Percentiles rank a stretch among this genome's conserved stretches.
These are phyloP conservation scores for Exocentrus adspersus DNA, from an alignment of 2,888 invertebrate species.

Conservation along the genomic window DNA sequence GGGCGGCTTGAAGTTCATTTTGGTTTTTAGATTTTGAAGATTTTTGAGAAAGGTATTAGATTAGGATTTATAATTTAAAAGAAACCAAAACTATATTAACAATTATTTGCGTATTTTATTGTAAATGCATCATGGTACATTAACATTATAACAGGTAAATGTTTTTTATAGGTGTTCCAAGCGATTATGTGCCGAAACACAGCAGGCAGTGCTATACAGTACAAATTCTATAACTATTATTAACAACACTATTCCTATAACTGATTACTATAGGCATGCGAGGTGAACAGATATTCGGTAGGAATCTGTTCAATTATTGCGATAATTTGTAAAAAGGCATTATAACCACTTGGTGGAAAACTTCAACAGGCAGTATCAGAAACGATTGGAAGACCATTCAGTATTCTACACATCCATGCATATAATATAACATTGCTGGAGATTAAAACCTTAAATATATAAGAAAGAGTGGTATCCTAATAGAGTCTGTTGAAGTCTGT, in stretches of 20 bases:
- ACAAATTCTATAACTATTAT: constrained; percentile 52
- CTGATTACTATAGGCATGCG: constrained; percentile 51
- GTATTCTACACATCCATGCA: constrained; percentile 51
- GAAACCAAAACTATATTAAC: constrained; percentile 50
- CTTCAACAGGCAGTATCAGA: constrained; percentile 52
- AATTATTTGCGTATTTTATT: constrained; percentile 65
- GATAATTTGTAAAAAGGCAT: constrained; percentile 19
- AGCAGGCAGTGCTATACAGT: constrained; percentile 65
- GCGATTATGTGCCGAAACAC: constrained; percentile 65
- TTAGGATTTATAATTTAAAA: constrained; percentile 1
- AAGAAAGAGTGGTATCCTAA: constrained; percentile 39
- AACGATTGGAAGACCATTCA: constrained; percentile 58
- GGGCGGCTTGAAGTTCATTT: no score
- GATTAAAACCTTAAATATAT: constrained; percentile 39
- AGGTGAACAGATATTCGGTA: constrained; percentile 4
- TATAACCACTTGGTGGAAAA: constrained; percentile 10
- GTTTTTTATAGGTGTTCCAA: constrained; percentile 64
- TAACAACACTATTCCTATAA: constrained; percentile 52
- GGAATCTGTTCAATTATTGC: constrained; percentile 17
- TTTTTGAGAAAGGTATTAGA: background rate
- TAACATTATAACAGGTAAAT: constrained; percentile 65
- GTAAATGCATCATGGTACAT: constrained; percentile 65
- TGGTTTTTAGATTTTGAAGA: no score
- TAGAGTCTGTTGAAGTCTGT: constrained; percentile 47
- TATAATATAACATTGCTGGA: constrained; percentile 42